Base-by-base conservation (phyloP, 2,888 invertebrate species). In the Erebia aethiops region DNA sequence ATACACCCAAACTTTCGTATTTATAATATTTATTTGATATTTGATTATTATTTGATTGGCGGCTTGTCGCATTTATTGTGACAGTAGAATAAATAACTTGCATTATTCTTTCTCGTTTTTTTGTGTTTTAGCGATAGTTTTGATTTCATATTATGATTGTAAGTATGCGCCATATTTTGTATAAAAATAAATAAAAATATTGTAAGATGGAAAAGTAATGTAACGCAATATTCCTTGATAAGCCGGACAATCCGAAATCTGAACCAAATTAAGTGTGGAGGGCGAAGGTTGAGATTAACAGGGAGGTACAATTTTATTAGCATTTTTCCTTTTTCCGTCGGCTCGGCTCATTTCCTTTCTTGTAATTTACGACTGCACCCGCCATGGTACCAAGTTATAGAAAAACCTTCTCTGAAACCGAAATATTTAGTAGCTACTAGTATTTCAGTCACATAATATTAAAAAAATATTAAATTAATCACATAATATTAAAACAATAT, bases 301-400 rank as follows among this genome's bases (percentile, higher is more conserved):
- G 84, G 81, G 83, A 88, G 87, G 89, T 87, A 89, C 87, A 87
- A 89, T 91, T 91, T 90, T 91, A 91, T 90, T 91, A 90, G 89
- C 89, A 90, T 89, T 91, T 91, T 91, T 87, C 88, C 87, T 86
- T 84, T 85, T 89, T 86, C 87, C 90, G 86, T 85, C 78, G 85
- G 80, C 87, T 82, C 84, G 86, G 86, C 89, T 91, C 89, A 91
- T 90, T 91, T 91, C 90, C 90, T 85, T 84, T 82, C 77, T 77
- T 81, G 84, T 89, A 89, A 91, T 91, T 91, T 91, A 90, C 84
- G 84, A 84, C 84, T 80, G 81, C 82, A 80, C 82, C 81, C 80
- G 83, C 82, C 81, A 83, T 84, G 54, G 87, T 88, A 90, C 90
- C 89, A 89, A 87, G 85, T 82, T 89, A 89, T 89, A 85, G 87